A percentile compares a stretch with the other conserved stretches of the same genome.
Evolutionary conservation across 2,113 vertebrate species (phyloP).

Genomic region (Cheirogaleus medius): DNA sequence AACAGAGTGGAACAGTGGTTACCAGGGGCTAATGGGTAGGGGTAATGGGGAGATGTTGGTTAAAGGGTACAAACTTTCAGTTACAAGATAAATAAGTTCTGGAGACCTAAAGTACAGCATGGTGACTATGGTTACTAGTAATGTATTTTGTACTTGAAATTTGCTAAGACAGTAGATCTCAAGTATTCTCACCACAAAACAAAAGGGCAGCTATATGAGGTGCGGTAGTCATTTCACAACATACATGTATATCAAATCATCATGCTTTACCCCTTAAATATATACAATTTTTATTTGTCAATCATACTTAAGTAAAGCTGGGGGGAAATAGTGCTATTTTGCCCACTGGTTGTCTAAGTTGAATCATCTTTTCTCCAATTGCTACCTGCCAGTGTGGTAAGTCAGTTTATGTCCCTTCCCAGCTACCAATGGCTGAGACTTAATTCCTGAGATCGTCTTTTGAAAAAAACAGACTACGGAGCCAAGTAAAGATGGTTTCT

Average conservation of each 20-base stretch:
- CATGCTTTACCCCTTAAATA: neutral
- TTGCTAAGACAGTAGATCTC: neutral
- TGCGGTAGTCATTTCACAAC: neutral
- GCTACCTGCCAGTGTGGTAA: neutral
- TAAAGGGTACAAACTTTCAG: neutral
- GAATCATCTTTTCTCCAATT: neutral
- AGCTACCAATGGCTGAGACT: neutral
- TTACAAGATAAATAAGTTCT: neutral
- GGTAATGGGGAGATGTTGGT: neutral
- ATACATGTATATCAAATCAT: neutral
- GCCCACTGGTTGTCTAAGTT: neutral
- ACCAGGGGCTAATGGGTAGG: too few relatives aligned
- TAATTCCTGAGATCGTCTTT: neutral
- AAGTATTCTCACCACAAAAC: neutral
- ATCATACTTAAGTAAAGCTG: neutral
- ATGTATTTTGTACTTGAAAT: neutral
- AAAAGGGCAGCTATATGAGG: neutral
- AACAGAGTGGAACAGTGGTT: neutral
- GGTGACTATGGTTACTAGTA: neutral
- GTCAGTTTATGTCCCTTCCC: neutral
- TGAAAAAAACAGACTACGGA: neutral
- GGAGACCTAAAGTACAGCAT: neutral
- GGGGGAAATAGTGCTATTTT: neutral
- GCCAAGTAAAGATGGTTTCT: neutral
- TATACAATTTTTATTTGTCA: neutral